phyloP scores from a whole-genome alignment of 2,797 vertebrate genomes.

The Trachops cirrhosus region DNA sequence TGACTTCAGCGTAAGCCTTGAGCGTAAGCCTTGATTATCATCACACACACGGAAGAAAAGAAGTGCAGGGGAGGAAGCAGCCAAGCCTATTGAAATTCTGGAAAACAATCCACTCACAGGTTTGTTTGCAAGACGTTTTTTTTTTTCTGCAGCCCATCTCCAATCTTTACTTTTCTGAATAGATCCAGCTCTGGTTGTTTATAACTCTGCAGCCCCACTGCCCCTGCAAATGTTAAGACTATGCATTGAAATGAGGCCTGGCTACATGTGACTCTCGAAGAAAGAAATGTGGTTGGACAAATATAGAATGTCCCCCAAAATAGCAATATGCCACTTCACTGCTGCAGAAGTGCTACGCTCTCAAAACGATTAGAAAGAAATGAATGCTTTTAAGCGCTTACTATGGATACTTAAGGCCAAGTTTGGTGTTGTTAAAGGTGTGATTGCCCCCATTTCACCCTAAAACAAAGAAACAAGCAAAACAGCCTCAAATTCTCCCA shows the following conservation, averaged over 20 bases:
- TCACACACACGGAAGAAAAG: background rate
- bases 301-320: conserved; percentile 48
- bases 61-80: background rate
- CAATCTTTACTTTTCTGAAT: background rate
- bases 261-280: background rate
- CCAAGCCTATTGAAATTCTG: background rate
- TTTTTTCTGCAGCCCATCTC: background rate
- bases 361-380: conserved; percentile 40
- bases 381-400: background rate
- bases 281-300: background rate
- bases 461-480: background rate
- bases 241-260: conserved; percentile 9
- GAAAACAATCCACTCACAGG: background rate
- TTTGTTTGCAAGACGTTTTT: background rate
- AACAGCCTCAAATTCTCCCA: background rate
- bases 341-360: background rate
- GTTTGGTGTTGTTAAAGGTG: background rate
- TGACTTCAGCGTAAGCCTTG: no score
- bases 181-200: background rate
- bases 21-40: background rate
- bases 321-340: conserved; percentile 37
- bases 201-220: background rate
- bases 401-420: background rate
- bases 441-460: background rate
- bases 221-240: background rate